These are phyloP conservation scores for Microcebus lehilahytsara DNA, from an alignment of 2,113 vertebrate species.

Conservation along the genomic window DNA sequence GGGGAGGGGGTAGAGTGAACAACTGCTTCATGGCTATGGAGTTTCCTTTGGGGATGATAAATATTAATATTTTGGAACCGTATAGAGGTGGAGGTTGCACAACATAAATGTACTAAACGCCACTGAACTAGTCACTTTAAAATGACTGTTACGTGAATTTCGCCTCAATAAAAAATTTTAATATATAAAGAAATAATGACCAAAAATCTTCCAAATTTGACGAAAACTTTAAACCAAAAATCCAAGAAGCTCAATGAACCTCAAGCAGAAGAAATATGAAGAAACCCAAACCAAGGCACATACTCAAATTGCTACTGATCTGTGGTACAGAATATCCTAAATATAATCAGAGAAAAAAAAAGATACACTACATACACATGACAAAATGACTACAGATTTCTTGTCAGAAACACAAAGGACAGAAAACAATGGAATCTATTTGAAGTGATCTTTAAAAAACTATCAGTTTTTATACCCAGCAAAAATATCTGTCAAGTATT, in stretches of 20 bases:
- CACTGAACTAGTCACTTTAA: not conserved
- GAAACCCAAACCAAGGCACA: not conserved
- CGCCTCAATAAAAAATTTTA: not conserved
- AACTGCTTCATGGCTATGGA: not conserved
- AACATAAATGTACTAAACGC: not conserved
- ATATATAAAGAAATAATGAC: not conserved
- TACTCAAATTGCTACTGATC: not conserved
- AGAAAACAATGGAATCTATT: not conserved
- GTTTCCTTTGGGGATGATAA: not conserved
- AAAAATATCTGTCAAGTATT: not conserved
- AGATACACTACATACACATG: not conserved
- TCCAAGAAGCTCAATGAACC: not conserved
- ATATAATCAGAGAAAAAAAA: not conserved
- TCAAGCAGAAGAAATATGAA: not conserved
- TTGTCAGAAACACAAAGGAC: not conserved
- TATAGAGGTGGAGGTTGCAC: not conserved
- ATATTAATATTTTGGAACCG: not conserved
- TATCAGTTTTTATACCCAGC: not conserved
- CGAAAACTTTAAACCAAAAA: not conserved
- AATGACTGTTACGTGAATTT: not conserved
- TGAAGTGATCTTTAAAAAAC: not conserved
- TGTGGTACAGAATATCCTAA: not conserved
- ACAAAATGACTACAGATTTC: not conserved
- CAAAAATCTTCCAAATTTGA: not conserved
- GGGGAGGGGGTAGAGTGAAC: not conserved